These are phyloP conservation scores for Mystacides longicornis DNA, from an alignment of 2,888 invertebrate genomes.

Conservation along the genomic window DNA sequence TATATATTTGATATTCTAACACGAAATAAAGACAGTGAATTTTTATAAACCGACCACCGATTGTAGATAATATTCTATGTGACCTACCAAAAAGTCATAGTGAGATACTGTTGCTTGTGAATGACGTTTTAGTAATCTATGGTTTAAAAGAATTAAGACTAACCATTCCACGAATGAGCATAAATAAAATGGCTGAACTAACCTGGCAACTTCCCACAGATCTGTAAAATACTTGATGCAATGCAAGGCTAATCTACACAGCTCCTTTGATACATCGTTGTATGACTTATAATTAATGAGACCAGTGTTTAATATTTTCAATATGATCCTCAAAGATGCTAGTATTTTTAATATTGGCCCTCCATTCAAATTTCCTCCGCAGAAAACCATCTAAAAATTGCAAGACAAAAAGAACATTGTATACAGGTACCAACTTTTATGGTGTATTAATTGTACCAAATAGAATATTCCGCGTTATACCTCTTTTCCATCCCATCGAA, in stretches of 20 bases:
- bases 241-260: slow-evolving; percentile 23
- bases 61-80: too few species aligned
- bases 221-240: slow-evolving; percentile 25
- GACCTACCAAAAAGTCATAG: too few species aligned
- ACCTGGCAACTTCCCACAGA: slow-evolving; percentile 24
- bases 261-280: slow-evolving; percentile 21
- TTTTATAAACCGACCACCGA: too few species aligned
- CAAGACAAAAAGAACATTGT: background rate
- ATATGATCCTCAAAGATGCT: slow-evolving; percentile 15
- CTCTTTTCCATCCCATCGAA: slow-evolving; percentile 19
- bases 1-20: too few species aligned
- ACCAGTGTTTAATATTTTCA: slow-evolving; percentile 17
- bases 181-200: too few species aligned
- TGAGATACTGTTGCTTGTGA: too few species aligned
- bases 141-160: too few species aligned
- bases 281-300: slow-evolving; percentile 21
- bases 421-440: background rate
- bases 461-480: slow-evolving; percentile 11
- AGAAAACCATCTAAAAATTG: slow-evolving; percentile 21
- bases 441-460: background rate
- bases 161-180: too few species aligned
- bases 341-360: slow-evolving; percentile 22
- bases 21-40: too few species aligned
- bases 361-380: slow-evolving; percentile 20
- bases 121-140: too few species aligned